These are phyloP conservation scores for Stenoptilia bipunctidactyla DNA, from an alignment of 2,888 invertebrate species.

Conservation along the genomic window DNA sequence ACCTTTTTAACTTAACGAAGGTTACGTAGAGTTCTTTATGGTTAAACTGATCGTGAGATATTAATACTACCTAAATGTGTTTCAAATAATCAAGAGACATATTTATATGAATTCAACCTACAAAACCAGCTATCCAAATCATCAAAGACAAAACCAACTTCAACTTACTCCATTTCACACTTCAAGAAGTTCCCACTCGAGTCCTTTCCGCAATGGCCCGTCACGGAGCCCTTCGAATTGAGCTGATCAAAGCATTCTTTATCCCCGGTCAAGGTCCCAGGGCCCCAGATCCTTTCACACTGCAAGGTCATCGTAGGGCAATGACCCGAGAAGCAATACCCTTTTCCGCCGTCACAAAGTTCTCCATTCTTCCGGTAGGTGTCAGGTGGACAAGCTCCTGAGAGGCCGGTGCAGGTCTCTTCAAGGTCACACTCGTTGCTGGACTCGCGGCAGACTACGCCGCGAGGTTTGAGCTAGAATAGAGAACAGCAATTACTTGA, in stretches of 20 bases:
- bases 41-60: no score
- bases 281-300: conserved; percentile 95
- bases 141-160: no score
- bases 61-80: no score
- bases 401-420: conserved; percentile 91
- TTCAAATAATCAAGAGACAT: no score
- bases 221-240: conserved; percentile 94
- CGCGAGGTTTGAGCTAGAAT: conserved; percentile 77
- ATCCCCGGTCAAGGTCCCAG: conserved; percentile 85
- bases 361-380: conserved; percentile 94
- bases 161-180: conserved; percentile 87
- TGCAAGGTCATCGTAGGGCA: conserved; percentile 91
- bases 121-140: no score
- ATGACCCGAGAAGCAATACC: conserved; percentile 92
- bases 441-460: conserved; percentile 87
- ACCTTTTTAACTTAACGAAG: no score
- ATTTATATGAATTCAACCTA: no score
- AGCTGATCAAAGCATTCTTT: conserved; percentile 93
- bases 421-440: conserved; percentile 96
- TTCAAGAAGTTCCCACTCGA: conserved; percentile 82
- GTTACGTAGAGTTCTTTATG: no score
- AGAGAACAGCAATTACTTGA: no score
- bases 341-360: conserved; percentile 79
- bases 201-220: conserved; percentile 95
- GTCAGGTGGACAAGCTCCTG: conserved; percentile 91